phyloP scores from a whole-genome alignment of 2,888 invertebrate genomes.

The Anagyrus pseudococci region DNA sequence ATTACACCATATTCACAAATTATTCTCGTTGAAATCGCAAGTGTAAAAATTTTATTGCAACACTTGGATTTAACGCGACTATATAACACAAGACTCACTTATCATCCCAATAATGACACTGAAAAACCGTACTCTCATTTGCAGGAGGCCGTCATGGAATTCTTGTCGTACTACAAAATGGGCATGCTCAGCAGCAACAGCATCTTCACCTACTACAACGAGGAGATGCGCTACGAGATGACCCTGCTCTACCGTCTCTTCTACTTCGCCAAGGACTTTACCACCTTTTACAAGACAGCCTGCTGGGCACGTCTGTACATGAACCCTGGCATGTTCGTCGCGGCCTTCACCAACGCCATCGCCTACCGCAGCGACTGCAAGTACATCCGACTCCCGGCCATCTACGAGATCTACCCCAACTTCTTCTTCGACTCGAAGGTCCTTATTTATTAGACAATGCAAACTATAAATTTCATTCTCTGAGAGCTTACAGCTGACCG shows the following conservation, averaged over 20 bases:
- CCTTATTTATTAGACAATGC: no score
- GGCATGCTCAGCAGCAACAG: conserved; percentile 67
- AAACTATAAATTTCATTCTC: no score
- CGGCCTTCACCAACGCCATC: conserved; percentile 71
- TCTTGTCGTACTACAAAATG: conserved; percentile 46
- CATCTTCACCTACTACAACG: conserved; percentile 72
- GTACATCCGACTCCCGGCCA: conserved; percentile 72
- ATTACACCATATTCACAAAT: no score
- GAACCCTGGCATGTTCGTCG: conserved; percentile 74
- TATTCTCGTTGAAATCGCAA: no score
- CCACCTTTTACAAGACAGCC: conserved; percentile 76
- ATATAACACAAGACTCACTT: neutral
- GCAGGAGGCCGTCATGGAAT: conserved; percentile 51
- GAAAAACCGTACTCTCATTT: conserved; percentile 9
- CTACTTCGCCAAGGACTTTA: conserved; percentile 75
- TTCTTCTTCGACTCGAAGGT: conserved; percentile 72
- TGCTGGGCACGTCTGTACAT: conserved; percentile 71
- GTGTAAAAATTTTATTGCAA: no score
- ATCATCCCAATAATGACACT: neutral
- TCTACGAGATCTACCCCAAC: conserved; percentile 77
- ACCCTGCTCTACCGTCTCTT: conserved; percentile 72
- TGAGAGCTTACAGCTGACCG: no score
- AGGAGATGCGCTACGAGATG: conserved; percentile 70
- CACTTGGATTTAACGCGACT: no score
- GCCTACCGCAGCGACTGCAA: conserved; percentile 71